phyloP scores from a whole-genome alignment of 2,113 vertebrate genomes.

The Callionymus lyra region DNA sequence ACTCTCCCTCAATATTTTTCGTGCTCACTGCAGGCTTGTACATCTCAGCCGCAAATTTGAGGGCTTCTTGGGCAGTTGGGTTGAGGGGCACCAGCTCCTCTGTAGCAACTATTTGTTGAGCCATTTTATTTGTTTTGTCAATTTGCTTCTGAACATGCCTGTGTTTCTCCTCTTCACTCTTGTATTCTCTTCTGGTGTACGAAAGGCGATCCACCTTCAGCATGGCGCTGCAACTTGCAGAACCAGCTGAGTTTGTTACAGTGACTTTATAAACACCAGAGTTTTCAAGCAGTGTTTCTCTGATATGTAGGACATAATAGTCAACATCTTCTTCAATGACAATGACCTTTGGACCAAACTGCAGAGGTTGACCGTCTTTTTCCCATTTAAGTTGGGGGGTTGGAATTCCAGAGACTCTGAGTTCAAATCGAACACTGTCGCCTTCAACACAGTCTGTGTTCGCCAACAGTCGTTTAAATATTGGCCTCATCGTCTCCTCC shows the following conservation, averaged over 20 bases:
- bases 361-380: slow-evolving; percentile 83
- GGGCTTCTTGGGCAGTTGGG: slow-evolving; percentile 85
- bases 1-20: slow-evolving; percentile 91
- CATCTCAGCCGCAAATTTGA: slow-evolving; percentile 85
- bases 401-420: slow-evolving; percentile 87
- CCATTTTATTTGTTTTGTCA: slow-evolving; percentile 93
- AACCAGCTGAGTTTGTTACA: slow-evolving; percentile 87
- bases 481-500: slow-evolving; percentile 85
- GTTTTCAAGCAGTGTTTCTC: slow-evolving; percentile 90
- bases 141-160: slow-evolving; percentile 83
- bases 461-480: slow-evolving; percentile 93
- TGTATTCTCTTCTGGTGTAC: slow-evolving; percentile 87
- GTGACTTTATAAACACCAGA: slow-evolving; percentile 90
- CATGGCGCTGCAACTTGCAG: slow-evolving; percentile 85
- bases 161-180: slow-evolving; percentile 79
- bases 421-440: slow-evolving; percentile 83
- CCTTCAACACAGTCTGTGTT: slow-evolving; percentile 91
- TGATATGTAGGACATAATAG: slow-evolving; percentile 82
- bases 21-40: slow-evolving; percentile 96
- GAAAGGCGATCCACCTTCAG: slow-evolving; percentile 86
- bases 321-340: slow-evolving; percentile 85
- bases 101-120: slow-evolving; percentile 78
- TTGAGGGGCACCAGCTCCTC: slow-evolving; percentile 80
- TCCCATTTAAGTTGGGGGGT: slow-evolving; percentile 80
- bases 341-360: slow-evolving; percentile 80